Evolutionary conservation across 2,797 vertebrate species (phyloP), one percentile per base, ranked within the genome.

Genomic region (Rhyacichthys aspro): DNA sequence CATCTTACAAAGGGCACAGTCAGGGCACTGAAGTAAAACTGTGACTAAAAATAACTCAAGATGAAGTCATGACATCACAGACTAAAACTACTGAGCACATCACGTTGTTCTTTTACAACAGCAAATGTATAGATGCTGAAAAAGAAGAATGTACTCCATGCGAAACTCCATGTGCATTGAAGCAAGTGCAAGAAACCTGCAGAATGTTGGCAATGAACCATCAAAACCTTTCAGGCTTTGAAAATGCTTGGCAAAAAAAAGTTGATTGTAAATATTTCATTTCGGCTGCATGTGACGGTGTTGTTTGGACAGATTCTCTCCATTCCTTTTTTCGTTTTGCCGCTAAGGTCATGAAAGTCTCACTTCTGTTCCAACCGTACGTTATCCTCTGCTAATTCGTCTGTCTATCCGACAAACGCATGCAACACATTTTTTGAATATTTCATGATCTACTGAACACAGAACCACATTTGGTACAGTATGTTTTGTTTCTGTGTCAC

Each of bases 191-290:
- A n/a, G n/a, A n/a, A n/a, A n/a, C n/a, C n/a, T n/a, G n/a, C n/a
- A n/a, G n/a, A n/a, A n/a, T n/a, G n/a, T n/a, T 48, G 6, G 46
- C 8, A 49, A 57, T 43, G 58, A 32, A 44, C 60, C 23, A 55
- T 73, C 33, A 63, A 58, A 79, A 62, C 43, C 68, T 72, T 64
- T 72, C 37, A 77, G 41, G 9, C 60, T 66, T 63, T 59, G 78
- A 23, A 81, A 68, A 59, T 52, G 39, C 38, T 67, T 76, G 74
- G 11, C 44, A 58, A 55, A 56, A 52, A 44, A 37, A 63, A 65
- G 49, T 28, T 42, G 1, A 61, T 62, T 38, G 37, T 86, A 72
- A 86, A 87, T 87, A 77, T 84, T 86, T 79, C 17, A 86, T 80
- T 59, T 55, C 59, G 32, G 61, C 65, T 79, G 59, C 34, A 59